Evolutionary conservation across 2,888 invertebrate species (phyloP).

Genomic region (Rhodophaea formosa): DNA sequence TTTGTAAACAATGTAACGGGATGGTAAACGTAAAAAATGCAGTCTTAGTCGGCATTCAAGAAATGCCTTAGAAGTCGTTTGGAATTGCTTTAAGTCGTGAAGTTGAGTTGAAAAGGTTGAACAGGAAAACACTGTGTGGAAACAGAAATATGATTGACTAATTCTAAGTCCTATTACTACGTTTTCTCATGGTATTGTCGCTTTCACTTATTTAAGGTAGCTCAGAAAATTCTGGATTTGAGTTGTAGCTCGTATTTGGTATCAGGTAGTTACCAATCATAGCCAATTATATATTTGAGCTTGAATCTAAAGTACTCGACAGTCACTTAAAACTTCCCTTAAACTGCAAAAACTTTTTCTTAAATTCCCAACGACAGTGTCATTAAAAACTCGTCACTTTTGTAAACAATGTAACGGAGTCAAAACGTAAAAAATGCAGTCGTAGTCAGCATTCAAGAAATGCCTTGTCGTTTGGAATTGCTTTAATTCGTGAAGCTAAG

Average conservation of each 20-base stretch:
- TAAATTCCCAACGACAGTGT: background rate
- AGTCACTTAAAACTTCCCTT: background rate
- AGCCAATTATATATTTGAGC: too few relatives aligned
- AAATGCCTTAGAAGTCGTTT: constrained; percentile 11
- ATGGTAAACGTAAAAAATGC: constrained; percentile 6
- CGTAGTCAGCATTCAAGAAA: constrained; percentile 11
- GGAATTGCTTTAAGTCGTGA: constrained; percentile 17
- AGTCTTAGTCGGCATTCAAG: constrained; percentile 10
- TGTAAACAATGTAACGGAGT: constrained; percentile 13
- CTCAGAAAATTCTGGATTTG: too few relatives aligned
- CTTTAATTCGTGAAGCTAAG: constrained; percentile 10
- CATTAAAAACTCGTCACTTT: constrained; percentile 2
- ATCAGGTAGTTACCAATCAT: too few relatives aligned
- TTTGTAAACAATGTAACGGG: constrained; percentile 11
- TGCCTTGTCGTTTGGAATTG: constrained; percentile 11
- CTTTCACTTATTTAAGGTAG: too few relatives aligned
- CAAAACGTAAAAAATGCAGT: constrained; percentile 1
- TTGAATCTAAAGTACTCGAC: too few relatives aligned
- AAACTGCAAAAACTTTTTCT: background rate
- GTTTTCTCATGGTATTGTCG: background rate
- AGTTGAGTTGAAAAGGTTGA: constrained; percentile 2
- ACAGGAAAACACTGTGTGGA: constrained; percentile 15
- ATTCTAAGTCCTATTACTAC: background rate
- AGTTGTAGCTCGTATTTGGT: too few relatives aligned
- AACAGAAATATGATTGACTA: constrained; percentile 17